Percentiles rank a stretch among this genome's conserved stretches.
Evolutionary conservation across 2,888 invertebrate genomes (phyloP).

Genomic region (Panzeria rudis): DNA sequence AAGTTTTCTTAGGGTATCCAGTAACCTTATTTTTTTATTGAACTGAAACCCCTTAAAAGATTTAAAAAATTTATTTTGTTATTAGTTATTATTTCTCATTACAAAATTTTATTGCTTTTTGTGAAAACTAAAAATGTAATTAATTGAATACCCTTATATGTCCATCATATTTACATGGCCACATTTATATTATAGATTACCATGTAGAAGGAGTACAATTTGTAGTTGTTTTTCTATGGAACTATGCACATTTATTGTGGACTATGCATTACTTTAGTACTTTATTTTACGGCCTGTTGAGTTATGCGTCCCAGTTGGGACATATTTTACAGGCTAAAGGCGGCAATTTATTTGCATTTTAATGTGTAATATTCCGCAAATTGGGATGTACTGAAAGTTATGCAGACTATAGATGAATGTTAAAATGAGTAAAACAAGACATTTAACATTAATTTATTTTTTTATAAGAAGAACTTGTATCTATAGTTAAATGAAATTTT

Average conservation of each 20-base stretch:
- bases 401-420: not conserved
- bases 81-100: no score
- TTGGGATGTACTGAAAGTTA: constrained; percentile 15
- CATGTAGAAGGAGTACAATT: not conserved
- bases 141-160: not conserved
- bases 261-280: constrained; percentile 6
- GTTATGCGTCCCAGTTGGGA: constrained; percentile 63
- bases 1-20: no score
- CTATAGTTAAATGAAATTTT: constrained; percentile 20
- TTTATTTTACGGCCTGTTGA: constrained; percentile 60
- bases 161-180: not conserved
- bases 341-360: constrained; percentile 68
- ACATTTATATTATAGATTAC: constrained; percentile 16
- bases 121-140: no score
- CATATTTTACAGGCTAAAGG: constrained; percentile 63
- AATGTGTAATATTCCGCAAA: constrained; percentile 33
- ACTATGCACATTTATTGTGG: constrained; percentile 25
- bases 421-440: not conserved
- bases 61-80: no score
- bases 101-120: no score
- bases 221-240: not conserved
- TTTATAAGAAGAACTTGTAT: no score
- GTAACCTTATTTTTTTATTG: no score
- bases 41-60: no score
- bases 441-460: not conserved